Base-by-base conservation (phyloP, 2,797 vertebrate species). In the Ctenopoma kingsleyae region DNA sequence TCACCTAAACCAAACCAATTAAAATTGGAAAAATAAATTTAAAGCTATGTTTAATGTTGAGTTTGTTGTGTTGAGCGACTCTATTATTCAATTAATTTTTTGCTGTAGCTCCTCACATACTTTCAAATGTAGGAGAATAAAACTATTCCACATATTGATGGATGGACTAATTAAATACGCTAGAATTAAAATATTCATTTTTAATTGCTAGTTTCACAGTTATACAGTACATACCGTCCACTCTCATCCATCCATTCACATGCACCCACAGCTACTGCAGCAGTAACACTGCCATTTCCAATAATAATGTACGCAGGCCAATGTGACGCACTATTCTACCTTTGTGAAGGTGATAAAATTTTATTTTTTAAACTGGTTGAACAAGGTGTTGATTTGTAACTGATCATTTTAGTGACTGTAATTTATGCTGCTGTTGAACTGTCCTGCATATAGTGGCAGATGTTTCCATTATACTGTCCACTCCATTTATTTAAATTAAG, bases 1-100 rank as follows among this genome's bases (percentile, higher is more conserved):
- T 17, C 41, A 2, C 30, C 8, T 9, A 32, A 32, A 32, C 30
- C 30, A 32, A 32, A 5, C 5, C 38, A 16, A 15, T 40, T 13
- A 40, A 40, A 40, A 8, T 3, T 73, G 40, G 32, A 46, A 58
- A 57, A 41, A 57, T 25, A 36, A 22, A 9, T 48, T 50, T 50
- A 16, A 63, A 43, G 3, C 36, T 51, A 19, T 15, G 16, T 12
- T 35, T 20, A 51, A 44, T 15, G 16, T 11, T 53, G 9, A 50
- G 8, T 30, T 32, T 47, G n/a, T 35, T 10, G 20, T n/a, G 4
- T 10, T 8, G 8, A 48, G 27, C 6, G n/a, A 50, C 41, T 56
- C 12, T 38, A 22, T 22, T 15, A 48, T 16, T 19, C 9, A 4
- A 22, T 48, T 11, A 43, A 61, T 13, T 53, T 47, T 27, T 3